A percentile compares a stretch with the other conserved stretches of the same genome.
phyloP scores from a whole-genome alignment of 2,797 vertebrate genomes.

The Myripristis murdjan region DNA sequence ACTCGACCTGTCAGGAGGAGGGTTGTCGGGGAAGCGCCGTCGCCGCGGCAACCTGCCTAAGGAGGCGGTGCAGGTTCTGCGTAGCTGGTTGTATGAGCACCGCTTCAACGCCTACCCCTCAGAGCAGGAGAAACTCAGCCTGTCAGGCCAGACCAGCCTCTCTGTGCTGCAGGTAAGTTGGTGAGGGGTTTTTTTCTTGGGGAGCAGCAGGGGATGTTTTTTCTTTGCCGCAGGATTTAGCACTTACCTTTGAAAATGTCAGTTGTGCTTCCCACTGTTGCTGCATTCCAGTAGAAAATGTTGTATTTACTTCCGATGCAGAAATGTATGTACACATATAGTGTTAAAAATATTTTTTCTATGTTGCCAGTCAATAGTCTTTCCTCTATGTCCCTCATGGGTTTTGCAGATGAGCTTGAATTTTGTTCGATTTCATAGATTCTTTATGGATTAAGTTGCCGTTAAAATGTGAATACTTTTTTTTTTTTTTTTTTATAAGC shows the following conservation, averaged over 20 bases:
- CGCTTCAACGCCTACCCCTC: conserved; percentile 97
- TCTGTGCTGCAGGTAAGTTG: conserved; percentile 93
- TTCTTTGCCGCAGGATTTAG: not conserved
- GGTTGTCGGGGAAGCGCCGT: conserved; percentile 89
- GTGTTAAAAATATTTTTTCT: not conserved
- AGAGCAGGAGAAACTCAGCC: conserved; percentile 94
- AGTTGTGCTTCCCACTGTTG: not conserved
- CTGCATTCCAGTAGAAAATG: not conserved
- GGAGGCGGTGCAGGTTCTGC: conserved; percentile 94
- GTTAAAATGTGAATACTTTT: not conserved
- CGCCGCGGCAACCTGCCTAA: conserved; percentile 96
- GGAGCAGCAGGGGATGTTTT: not conserved
- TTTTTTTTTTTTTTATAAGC: not conserved
- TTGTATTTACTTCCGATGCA: not conserved
- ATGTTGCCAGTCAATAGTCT: not conserved
- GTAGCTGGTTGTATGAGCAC: conserved; percentile 96
- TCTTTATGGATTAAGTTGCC: too few relatives aligned
- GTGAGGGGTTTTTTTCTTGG: not conserved
- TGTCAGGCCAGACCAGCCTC: conserved; percentile 93
- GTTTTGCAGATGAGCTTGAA: too few relatives aligned
- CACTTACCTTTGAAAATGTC: conserved; percentile 1
- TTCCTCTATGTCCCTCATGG: not conserved
- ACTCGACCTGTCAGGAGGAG: conserved; percentile 85
- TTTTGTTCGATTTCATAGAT: too few relatives aligned
- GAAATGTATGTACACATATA: not conserved